Percentiles rank a stretch among this genome's conserved stretches.
Conservation (phyloP, 2,888 invertebrate species). For the Drosophila stalkeri region DNA sequence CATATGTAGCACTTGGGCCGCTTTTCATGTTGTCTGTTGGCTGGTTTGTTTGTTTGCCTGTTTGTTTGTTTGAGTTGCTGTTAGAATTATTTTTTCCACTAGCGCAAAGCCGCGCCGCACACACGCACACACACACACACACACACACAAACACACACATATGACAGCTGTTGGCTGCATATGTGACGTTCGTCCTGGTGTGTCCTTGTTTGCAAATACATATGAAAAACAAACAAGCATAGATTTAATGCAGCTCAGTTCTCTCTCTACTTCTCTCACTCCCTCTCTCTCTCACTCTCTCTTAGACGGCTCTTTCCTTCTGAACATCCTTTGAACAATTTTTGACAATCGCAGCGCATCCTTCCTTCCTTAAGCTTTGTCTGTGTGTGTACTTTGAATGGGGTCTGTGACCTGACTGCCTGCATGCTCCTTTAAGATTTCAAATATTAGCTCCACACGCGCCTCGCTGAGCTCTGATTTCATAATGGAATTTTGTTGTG, state of each 20-base stretch:
- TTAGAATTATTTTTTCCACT: conserved; percentile 81
- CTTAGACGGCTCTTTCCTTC: conserved; percentile 21
- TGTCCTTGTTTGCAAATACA: conserved; percentile 76
- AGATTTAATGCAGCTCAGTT: conserved; percentile 75
- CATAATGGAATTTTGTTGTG: conserved; percentile 7
- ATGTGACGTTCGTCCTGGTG: conserved; percentile 46
- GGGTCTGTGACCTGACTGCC: conserved; percentile 51
- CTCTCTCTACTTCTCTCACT: conserved; percentile 1
- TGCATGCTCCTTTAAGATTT: conserved; percentile 33
- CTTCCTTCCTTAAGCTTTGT: conserved; percentile 41
- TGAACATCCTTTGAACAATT: conserved; percentile 52
- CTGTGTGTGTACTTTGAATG: conserved; percentile 16
- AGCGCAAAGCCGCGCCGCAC: conserved; percentile 72
- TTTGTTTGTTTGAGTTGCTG: conserved; percentile 81
- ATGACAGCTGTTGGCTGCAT: conserved; percentile 53
- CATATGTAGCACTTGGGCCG: conserved; percentile 61
- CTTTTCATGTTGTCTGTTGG: conserved; percentile 76
- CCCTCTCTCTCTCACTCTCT: background rate
- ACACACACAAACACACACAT: conserved; percentile 11
- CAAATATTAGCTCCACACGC: conserved; percentile 40
- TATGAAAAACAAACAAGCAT: conserved; percentile 79
- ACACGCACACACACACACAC: conserved; percentile 46
- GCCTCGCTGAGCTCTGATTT: conserved; percentile 17
- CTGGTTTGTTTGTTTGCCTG: conserved; percentile 72
- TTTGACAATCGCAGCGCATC: conserved; percentile 58